Evolutionary conservation across 30 jellyfish, hydroid and myxozoan genomes (phyloP).

Genomic region (Cassiopea andromeda): DNA sequence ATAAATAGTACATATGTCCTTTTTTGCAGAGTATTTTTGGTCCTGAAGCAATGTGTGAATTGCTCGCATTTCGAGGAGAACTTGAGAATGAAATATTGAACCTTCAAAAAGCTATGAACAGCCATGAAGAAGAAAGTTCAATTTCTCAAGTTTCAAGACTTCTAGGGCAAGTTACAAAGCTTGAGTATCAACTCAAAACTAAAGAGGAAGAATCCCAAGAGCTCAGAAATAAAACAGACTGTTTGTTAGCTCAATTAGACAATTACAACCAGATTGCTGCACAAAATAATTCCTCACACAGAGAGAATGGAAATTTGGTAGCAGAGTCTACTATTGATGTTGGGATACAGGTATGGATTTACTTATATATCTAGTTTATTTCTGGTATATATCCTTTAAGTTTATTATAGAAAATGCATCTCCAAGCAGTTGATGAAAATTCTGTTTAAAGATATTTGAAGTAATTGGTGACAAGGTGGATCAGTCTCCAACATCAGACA

Average conservation of each 20-base stretch:
- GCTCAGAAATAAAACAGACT: slow-evolving; percentile 13
- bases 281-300: neutral
- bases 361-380: too few species aligned
- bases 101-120: slow-evolving; percentile 50
- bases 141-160: slow-evolving; percentile 62
- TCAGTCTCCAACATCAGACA: too few species aligned
- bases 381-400: too few species aligned
- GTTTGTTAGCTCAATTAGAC: neutral
- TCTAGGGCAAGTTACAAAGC: slow-evolving; percentile 72
- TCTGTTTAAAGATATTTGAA: too few species aligned
- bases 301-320: neutral
- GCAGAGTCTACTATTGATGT: neutral
- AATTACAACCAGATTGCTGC: neutral
- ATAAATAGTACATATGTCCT: too few species aligned
- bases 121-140: slow-evolving; percentile 53
- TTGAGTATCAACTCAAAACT: slow-evolving; percentile 29
- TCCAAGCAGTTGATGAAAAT: too few species aligned
- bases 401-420: too few species aligned
- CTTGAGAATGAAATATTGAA: slow-evolving; percentile 53
- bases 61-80: slow-evolving; percentile 54
- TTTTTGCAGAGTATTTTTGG: slow-evolving; percentile 53
- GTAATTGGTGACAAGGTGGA: too few species aligned
- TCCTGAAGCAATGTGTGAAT: slow-evolving; percentile 39
- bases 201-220: slow-evolving; percentile 36
- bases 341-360: neutral